Base-by-base conservation (phyloP, 2,888 invertebrate genomes). In the Tortrix viridana region DNA sequence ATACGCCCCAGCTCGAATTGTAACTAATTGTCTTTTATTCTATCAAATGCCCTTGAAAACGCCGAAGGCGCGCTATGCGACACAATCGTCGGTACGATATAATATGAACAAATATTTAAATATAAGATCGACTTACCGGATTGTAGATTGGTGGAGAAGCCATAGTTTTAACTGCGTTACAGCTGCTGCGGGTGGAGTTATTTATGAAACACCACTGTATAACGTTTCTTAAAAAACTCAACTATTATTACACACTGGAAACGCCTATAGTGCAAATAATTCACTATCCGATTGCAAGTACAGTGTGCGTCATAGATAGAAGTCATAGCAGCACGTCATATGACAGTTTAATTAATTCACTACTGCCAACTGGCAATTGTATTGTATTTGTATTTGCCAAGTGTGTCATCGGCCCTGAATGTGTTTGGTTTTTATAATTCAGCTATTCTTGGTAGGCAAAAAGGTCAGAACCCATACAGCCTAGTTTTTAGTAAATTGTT, bases 141-240 rank as follows among this genome's bases (percentile, higher is more conserved):
- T 81, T 89, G 78, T 88, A 90, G 26, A 90, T 87, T 1, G 86
- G 83, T 65, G 79, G 80, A 61, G 82, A 78, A 62, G 88, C 81
- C 90, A 90, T 90, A 60, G 67, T 76, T 67, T 71, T 66, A 46
- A 38, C 61, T 32, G 54, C 22, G 22, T 53, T 49, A 55, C 48
- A 43, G 44, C 43, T 68, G 60, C 49, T 60, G 54, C 41, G 16
- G 0, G 41, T 16, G 16, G n/a, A 5, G 2, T 14, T 68, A 67
- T 67, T 50, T 58, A 56, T 68, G 65, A 18, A 60, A 66, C 60
- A 59, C 54, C 65, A 59, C 68, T 66, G 63, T 66, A 72, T 71
- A 72, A 69, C 61, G 69, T 69, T 68, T 68, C 52, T 37, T 56
- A 43, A 53, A 19, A 63, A 65, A 71, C 80, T 75, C 72, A 74